A percentile compares a stretch with the other conserved stretches of the same genome.
Evolutionary conservation across 1,140 invertebrate genomes (phyloP).

Genomic region (Oedothorax gibbosus): DNA sequence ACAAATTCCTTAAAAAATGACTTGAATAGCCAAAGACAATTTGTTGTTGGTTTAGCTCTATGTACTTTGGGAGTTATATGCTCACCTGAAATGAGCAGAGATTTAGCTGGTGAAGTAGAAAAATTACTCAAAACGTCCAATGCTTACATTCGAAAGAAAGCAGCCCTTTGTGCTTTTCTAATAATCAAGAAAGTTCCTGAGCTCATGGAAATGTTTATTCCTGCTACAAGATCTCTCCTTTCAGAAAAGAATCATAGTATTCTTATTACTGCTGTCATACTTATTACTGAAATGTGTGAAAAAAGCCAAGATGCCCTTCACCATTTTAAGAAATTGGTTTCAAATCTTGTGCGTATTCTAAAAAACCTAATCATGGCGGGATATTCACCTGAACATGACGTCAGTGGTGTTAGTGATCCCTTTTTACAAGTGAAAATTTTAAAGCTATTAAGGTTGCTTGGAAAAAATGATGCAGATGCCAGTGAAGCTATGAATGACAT

Average conservation of each 20-base stretch:
- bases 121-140: constrained; percentile 97
- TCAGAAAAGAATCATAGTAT: constrained; percentile 99
- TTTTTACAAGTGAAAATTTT: constrained; percentile 97
- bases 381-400: constrained; percentile 99
- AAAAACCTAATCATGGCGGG: constrained; percentile 98
- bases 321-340: constrained; percentile 74
- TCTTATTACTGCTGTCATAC: constrained; percentile 94
- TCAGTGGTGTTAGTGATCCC: constrained; percentile 98
- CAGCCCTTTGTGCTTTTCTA: constrained; percentile 95
- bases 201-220: constrained; percentile 98
- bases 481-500: constrained; percentile 99
- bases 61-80: constrained; percentile 99
- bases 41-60: constrained; percentile 95
- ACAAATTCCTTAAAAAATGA: constrained; percentile 99
- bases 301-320: constrained; percentile 91
- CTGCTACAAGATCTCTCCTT: constrained; percentile 92
- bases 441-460: constrained; percentile 90
- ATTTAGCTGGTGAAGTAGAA: constrained; percentile 97
- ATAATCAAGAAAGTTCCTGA: constrained; percentile 98
- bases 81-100: constrained; percentile 97
- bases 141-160: constrained; percentile 94
- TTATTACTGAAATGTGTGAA: constrained; percentile 99
- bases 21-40: constrained; percentile 96
- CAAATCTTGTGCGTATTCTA: constrained; percentile 95
- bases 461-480: constrained; percentile 93